phyloP scores from a whole-genome alignment of 2,888 invertebrate species.

The Cryptocephalus moraei region DNA sequence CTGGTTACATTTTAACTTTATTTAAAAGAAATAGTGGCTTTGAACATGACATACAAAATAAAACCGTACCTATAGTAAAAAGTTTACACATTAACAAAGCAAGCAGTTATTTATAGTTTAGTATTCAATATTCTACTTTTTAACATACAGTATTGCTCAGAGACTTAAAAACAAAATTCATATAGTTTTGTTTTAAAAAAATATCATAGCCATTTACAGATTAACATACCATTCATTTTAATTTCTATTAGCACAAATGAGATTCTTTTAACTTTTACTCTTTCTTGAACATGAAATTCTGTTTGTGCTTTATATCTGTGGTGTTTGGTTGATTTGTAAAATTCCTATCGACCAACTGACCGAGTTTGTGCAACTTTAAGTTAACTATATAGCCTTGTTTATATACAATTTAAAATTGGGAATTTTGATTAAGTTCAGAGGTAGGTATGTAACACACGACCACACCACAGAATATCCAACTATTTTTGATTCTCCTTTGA shows the following conservation, averaged over 20 bases:
- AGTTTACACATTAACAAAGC: constrained; percentile 9
- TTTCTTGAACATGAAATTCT: not conserved
- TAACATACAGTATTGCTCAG: constrained; percentile 15
- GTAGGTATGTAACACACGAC: no score
- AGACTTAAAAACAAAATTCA: constrained; percentile 8
- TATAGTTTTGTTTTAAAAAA: constrained; percentile 4
- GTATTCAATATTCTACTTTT: constrained; percentile 6
- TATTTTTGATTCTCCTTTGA: no score
- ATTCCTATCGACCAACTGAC: no score
- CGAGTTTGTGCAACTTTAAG: no score
- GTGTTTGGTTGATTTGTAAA: no score
- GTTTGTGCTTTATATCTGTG: no score
- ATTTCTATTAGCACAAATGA: constrained; percentile 5
- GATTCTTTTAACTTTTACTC: constrained; percentile 4
- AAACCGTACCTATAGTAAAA: constrained; percentile 6
- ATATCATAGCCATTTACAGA: constrained; percentile 5
- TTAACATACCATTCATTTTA: not conserved
- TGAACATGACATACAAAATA: constrained; percentile 12
- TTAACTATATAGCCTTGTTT: no score
- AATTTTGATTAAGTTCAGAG: no score
- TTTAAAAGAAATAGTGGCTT: not conserved
- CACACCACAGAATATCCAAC: no score
- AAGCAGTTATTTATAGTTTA: constrained; percentile 9
- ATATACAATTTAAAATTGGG: no score
- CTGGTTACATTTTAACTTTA: no score